Conservation (phyloP, 2,888 invertebrate genomes). For the Aphrophora alni region DNA sequence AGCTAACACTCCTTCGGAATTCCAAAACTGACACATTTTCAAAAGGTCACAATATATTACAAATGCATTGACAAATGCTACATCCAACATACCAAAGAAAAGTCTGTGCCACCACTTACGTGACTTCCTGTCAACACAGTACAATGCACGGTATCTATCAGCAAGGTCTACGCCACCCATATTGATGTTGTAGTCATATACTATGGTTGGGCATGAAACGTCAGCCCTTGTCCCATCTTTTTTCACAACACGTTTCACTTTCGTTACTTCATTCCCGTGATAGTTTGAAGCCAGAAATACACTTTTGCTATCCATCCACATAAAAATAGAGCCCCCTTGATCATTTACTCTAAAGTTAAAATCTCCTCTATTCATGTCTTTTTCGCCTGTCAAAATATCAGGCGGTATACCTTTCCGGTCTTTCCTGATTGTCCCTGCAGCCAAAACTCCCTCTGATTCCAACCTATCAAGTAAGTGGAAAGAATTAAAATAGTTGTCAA, state of each 20-base stretch:
- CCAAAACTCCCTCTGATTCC: no score
- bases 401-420: no score
- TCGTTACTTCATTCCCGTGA: constrained; percentile 14
- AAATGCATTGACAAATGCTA: neutral
- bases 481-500: no score
- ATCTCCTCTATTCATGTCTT: neutral
- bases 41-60: constrained; percentile 15
- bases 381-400: neutral
- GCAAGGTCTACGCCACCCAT: constrained; percentile 26
- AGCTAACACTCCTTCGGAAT: neutral
- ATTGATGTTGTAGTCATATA: constrained; percentile 6
- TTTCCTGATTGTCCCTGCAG: no score
- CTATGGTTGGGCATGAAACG: neutral
- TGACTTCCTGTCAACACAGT: constrained; percentile 17
- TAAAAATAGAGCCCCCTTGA: neutral
- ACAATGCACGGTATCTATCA: neutral
- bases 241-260: neutral
- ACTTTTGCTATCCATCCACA: constrained; percentile 20
- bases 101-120: constrained; percentile 23
- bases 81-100: constrained; percentile 3
- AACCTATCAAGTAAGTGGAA: no score
- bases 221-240: constrained; percentile 10
- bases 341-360: neutral
- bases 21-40: neutral
- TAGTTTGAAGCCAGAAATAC: constrained; percentile 18